Percentiles rank a stretch among this genome's conserved stretches.
These are phyloP conservation scores for Coenonympha arcania DNA, from an alignment of 2,888 invertebrate species.

Conservation along the genomic window DNA sequence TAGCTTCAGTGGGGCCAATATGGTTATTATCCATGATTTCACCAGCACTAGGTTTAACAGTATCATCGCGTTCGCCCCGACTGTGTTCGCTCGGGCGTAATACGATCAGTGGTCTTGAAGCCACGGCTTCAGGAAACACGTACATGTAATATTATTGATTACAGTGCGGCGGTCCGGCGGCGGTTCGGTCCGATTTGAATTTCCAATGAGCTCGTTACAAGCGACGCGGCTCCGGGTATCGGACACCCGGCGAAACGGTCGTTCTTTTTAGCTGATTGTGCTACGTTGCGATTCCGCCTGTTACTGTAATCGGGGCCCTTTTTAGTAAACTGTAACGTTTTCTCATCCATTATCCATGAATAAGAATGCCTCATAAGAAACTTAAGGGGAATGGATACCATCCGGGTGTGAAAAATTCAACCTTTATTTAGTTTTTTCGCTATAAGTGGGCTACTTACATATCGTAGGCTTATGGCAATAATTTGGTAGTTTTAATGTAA, in stretches of 20 bases:
- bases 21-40: slow-evolving; percentile 3
- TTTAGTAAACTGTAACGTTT: slow-evolving; percentile 30
- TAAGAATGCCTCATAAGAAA: too few species aligned
- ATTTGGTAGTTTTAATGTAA: too few species aligned
- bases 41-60: background rate
- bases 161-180: slow-evolving; percentile 57
- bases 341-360: slow-evolving; percentile 24
- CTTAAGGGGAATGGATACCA: too few species aligned
- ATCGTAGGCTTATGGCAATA: too few species aligned
- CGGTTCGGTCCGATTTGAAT: slow-evolving; percentile 67
- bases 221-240: slow-evolving; percentile 49
- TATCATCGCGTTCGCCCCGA: slow-evolving; percentile 32
- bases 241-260: slow-evolving; percentile 57
- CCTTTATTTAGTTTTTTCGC: too few species aligned
- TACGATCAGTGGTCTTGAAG: slow-evolving; percentile 37
- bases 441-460: too few species aligned
- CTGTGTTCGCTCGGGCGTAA: slow-evolving; percentile 33
- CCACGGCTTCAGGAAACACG: slow-evolving; percentile 61
- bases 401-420: too few species aligned
- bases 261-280: slow-evolving; percentile 57
- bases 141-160: slow-evolving; percentile 74
- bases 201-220: slow-evolving; percentile 73
- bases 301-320: slow-evolving; percentile 45
- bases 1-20: background rate
- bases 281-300: slow-evolving; percentile 42